A percentile compares a stretch with the other conserved stretches of the same genome.
These are phyloP conservation scores for Takifugu ocellatus DNA, from an alignment of 2,797 vertebrate species.

Conservation along the genomic window DNA sequence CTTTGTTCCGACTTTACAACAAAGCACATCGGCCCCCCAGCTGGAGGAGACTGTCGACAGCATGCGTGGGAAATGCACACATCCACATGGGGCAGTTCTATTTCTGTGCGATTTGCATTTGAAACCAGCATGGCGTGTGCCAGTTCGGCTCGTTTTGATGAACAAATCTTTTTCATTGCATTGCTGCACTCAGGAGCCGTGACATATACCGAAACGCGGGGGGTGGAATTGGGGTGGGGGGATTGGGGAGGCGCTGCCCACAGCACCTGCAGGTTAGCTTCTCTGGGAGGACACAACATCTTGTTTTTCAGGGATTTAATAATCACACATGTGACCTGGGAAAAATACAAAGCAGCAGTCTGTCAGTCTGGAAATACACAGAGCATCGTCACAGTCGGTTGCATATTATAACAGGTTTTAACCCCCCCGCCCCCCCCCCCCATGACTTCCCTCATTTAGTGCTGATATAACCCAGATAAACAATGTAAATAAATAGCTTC, in stretches of 20 bases:
- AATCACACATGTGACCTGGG: conserved; percentile 33
- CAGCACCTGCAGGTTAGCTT: conserved; percentile 15
- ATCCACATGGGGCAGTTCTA: conserved; percentile 32
- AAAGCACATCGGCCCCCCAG: conserved; percentile 23
- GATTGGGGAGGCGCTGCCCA: no score
- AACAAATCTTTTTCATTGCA: conserved; percentile 51
- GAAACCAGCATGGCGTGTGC: conserved; percentile 19
- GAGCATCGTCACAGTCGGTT: conserved; percentile 25
- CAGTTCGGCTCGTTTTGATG: conserved; percentile 34
- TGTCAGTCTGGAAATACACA: conserved; percentile 13
- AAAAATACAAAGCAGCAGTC: conserved; percentile 32
- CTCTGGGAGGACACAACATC: conserved; percentile 27
- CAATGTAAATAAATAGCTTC: conserved; percentile 29
- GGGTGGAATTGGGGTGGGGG: no score
- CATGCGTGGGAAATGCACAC: conserved; percentile 24
- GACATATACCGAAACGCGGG: neutral
- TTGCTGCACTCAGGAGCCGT: neutral
- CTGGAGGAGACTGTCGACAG: conserved; percentile 11
- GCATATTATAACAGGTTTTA: conserved; percentile 34
- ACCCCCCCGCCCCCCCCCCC: conserved; percentile 9
- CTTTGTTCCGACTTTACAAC: conserved; percentile 15
- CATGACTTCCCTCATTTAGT: conserved; percentile 20
- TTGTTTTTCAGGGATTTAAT: conserved; percentile 31
- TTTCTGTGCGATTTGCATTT: conserved; percentile 23
- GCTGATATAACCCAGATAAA: conserved; percentile 14